These are phyloP conservation scores for Oncorhynchus nerka DNA, from an alignment of 2,113 vertebrate species.

Conservation along the genomic window DNA sequence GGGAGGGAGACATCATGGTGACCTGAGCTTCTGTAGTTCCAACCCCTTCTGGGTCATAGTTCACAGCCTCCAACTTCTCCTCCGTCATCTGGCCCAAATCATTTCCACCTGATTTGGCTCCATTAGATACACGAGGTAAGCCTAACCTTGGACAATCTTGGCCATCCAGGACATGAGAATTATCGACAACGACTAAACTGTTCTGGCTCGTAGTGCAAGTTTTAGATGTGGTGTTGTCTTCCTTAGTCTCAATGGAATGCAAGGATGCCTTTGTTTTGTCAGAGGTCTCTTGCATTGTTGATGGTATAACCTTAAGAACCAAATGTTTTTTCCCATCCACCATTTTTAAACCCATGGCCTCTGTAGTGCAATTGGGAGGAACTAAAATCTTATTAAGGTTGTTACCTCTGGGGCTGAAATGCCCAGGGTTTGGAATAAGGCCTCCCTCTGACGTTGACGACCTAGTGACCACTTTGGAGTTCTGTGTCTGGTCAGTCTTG, in stretches of 20 bases:
- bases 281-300: conserved; percentile 72
- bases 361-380: conserved; percentile 92
- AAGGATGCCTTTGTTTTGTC: conserved; percentile 39
- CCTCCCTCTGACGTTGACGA: conserved; percentile 66
- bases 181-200: conserved; percentile 32
- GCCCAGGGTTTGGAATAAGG: conserved; percentile 26
- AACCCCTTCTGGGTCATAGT: not conserved
- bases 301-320: conserved; percentile 90
- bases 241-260: conserved; percentile 35
- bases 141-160: too few species aligned
- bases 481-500: conserved; percentile 54
- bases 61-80: conserved; percentile 4
- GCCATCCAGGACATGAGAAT: too few species aligned
- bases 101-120: too few species aligned
- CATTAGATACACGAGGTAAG: too few species aligned
- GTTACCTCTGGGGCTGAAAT: conserved; percentile 57
- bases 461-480: conserved; percentile 20
- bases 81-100: not conserved
- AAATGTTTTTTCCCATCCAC: conserved; percentile 95
- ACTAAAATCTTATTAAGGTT: conserved; percentile 90
- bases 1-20: conserved; percentile 8
- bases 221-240: conserved; percentile 24
- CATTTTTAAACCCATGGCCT: conserved; percentile 95
- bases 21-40: not conserved
- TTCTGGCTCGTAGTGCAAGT: conserved; percentile 15